A percentile compares a stretch with the other conserved stretches of the same genome.
phyloP scores from a whole-genome alignment of 1,140 invertebrate genomes.

The Saccostrea echinata region DNA sequence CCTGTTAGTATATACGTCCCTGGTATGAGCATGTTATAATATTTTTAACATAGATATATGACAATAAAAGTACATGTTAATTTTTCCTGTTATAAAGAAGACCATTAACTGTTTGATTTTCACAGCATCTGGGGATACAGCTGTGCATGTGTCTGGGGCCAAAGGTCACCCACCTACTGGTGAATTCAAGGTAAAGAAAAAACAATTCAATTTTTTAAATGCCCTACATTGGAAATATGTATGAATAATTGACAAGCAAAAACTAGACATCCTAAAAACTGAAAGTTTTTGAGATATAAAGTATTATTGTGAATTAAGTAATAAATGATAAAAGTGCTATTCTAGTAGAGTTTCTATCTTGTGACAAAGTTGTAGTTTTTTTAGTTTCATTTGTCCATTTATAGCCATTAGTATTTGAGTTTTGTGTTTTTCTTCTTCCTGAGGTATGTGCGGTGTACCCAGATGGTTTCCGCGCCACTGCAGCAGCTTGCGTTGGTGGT shows the following conservation, averaged over 20 bases:
- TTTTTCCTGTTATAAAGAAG: no score
- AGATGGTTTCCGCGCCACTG: conserved; percentile 80
- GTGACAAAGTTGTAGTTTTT: not conserved
- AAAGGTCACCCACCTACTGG: conserved; percentile 80
- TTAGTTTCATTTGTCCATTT: not conserved
- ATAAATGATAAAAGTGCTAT: no score
- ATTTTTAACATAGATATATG: no score
- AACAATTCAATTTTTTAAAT: no score
- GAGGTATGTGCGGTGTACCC: conserved; percentile 80
- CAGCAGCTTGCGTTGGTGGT: conserved; percentile 81
- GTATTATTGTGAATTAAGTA: no score
- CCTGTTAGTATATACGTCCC: no score
- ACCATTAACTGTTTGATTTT: not conserved
- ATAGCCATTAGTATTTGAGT: not conserved
- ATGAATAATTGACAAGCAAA: not conserved
- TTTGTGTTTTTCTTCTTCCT: conserved; percentile 8
- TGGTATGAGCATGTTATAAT: no score
- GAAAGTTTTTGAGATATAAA: no score
- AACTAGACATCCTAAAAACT: no score
- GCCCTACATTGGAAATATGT: no score
- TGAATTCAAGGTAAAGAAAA: conserved; percentile 79
- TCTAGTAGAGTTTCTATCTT: no score
- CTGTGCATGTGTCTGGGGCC: conserved; percentile 80
- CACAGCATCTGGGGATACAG: conserved; percentile 59
- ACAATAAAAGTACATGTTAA: no score